phyloP scores from a whole-genome alignment of 2,113 vertebrate genomes.

The Tetraodon nigroviridis region DNA sequence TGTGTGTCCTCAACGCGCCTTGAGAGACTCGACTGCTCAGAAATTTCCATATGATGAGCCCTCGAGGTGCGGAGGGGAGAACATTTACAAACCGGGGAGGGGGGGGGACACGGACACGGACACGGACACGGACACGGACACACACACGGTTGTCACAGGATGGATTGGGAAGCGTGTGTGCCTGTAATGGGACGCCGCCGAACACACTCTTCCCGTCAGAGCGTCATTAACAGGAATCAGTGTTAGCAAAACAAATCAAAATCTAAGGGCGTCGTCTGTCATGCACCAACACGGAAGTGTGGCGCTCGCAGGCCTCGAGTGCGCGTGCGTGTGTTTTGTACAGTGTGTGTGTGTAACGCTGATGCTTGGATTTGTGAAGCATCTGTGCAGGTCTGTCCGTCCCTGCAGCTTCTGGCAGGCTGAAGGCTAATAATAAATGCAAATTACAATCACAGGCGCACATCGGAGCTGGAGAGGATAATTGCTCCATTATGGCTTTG shows the following conservation, averaged over 20 bases:
- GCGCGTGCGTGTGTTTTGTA: not conserved
- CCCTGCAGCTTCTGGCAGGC: slow-evolving; percentile 47
- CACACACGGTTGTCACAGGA: not conserved
- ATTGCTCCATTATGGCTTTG: slow-evolving; percentile 65
- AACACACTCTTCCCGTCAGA: slow-evolving; percentile 31
- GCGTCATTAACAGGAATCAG: slow-evolving; percentile 35
- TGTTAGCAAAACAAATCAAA: slow-evolving; percentile 33
- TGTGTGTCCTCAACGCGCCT: slow-evolving; percentile 19
- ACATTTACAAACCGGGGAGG: not conserved
- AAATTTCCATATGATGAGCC: slow-evolving; percentile 51
- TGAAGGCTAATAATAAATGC: slow-evolving; percentile 67
- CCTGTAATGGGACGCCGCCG: slow-evolving; percentile 3
- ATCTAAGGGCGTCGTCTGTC: slow-evolving; percentile 27
- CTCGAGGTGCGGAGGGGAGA: slow-evolving; percentile 4
- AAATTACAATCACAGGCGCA: slow-evolving; percentile 70
- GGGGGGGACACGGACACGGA: slow-evolving; percentile 1
- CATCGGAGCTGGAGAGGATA: slow-evolving; percentile 63
- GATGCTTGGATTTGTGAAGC: slow-evolving; percentile 44
- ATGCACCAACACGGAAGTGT: not conserved
- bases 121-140: slow-evolving; percentile 1
- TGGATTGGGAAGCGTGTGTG: slow-evolving; percentile 15
- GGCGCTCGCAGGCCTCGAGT: not conserved
- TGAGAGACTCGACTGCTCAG: slow-evolving; percentile 33
- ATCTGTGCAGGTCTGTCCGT: slow-evolving; percentile 56
- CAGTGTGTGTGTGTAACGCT: not conserved